phyloP scores from a whole-genome alignment of 2,113 vertebrate species.

The Arothron firmamentum region DNA sequence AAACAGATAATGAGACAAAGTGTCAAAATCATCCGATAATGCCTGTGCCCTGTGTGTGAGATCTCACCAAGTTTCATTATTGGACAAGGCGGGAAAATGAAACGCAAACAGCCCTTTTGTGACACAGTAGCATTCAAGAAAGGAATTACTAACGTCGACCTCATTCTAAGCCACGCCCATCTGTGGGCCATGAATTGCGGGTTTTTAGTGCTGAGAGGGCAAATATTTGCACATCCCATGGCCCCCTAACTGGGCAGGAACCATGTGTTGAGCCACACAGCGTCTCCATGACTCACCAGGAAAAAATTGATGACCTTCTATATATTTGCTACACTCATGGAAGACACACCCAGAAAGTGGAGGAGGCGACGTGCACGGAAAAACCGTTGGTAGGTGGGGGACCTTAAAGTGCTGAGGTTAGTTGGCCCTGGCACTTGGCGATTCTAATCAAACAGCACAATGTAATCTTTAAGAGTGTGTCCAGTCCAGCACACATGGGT shows the following conservation, averaged over 20 bases:
- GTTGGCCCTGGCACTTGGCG: constrained; percentile 57
- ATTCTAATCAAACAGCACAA: constrained; percentile 62
- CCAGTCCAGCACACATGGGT: constrained; percentile 38
- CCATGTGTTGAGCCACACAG: neutral
- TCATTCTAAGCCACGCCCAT: neutral
- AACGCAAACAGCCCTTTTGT: neutral
- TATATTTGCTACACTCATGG: constrained; percentile 32
- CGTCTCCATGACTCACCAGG: constrained; percentile 32
- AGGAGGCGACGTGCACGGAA: constrained; percentile 24
- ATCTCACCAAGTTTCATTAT: too few relatives aligned
- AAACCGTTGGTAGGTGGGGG: constrained; percentile 46
- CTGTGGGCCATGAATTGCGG: constrained; percentile 25
- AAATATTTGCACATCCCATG: constrained; percentile 7
- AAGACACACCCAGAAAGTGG: constrained; percentile 22
- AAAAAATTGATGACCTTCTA: constrained; percentile 32
- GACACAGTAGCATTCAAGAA: neutral
- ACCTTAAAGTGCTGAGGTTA: constrained; percentile 57
- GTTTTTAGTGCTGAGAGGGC: constrained; percentile 23
- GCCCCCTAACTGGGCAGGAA: too few relatives aligned
- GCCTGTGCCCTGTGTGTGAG: too few relatives aligned
- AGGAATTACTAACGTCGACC: neutral
- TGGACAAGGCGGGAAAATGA: too few relatives aligned
- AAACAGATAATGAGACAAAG: neutral
- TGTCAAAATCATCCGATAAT: neutral
- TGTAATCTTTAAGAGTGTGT: constrained; percentile 64